A percentile compares a stretch with the other conserved stretches of the same genome.
Evolutionary conservation across 2,888 invertebrate genomes (phyloP).

Genomic region (Copidosoma aretas): DNA sequence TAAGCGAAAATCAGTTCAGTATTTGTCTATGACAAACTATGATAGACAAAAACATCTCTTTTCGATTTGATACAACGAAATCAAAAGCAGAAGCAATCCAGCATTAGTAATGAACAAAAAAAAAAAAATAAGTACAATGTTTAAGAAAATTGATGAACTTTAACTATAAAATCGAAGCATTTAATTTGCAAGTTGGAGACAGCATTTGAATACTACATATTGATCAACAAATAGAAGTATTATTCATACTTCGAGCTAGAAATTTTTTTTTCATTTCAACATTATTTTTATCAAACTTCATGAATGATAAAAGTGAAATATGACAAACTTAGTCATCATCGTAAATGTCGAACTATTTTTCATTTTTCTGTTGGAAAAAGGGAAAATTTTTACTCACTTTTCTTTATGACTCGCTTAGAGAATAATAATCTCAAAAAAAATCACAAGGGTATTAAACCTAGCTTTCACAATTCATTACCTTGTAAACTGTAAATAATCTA

Average conservation of each 20-base stretch:
- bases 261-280: constrained; percentile 6
- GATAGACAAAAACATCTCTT: background rate
- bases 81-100: constrained; percentile 27
- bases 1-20: too few species aligned
- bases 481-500: background rate
- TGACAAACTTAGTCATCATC: constrained; percentile 15
- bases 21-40: too few species aligned
- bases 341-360: constrained; percentile 12
- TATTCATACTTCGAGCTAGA: background rate
- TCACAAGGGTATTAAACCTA: background rate
- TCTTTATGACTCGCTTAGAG: constrained; percentile 5
- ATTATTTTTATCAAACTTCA: constrained; percentile 16
- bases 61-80: constrained; percentile 14
- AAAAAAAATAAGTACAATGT: constrained; percentile 14
- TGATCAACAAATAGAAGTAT: constrained; percentile 9
- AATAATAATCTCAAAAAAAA: constrained; percentile 12
- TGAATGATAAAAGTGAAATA: constrained; percentile 12
- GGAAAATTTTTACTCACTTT: constrained; percentile 7
- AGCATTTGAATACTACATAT: constrained; percentile 13
- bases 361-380: background rate
- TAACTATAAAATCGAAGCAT: constrained; percentile 33
- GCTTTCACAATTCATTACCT: background rate
- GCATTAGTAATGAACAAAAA: constrained; percentile 18
- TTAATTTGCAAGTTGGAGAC: constrained; percentile 15
- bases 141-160: constrained; percentile 15